These are phyloP conservation scores for Bergia sp. DNA, from an alignment of 92 coral and sea anemone genomes.

Conservation along the genomic window DNA sequence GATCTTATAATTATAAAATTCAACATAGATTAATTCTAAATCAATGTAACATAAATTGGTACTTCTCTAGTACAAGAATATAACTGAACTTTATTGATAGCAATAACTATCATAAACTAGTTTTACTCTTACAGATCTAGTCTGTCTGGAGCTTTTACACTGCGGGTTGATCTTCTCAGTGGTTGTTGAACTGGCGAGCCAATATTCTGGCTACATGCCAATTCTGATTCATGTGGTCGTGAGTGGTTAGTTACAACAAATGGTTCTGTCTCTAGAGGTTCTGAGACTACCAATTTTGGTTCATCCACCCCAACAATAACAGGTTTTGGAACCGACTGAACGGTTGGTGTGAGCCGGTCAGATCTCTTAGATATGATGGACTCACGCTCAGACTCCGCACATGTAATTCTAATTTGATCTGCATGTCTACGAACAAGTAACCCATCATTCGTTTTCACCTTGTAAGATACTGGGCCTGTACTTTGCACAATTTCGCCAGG, in stretches of 20 bases:
- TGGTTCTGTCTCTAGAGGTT: not conserved
- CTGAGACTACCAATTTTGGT: not conserved
- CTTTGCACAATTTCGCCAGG: conserved; percentile 2
- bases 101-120: not conserved
- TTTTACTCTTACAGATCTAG: not conserved
- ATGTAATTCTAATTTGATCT: conserved; percentile 8
- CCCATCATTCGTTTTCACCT: not conserved
- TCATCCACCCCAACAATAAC: not conserved
- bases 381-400: not conserved
- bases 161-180: not conserved
- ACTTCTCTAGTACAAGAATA: not conserved
- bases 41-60: not conserved
- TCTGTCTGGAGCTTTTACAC: not conserved
- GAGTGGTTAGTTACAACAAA: not conserved
- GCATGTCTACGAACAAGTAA: conserved; percentile 10
- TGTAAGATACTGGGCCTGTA: conserved; percentile 25
- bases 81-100: not conserved
- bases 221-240: not conserved
- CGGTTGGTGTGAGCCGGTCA: not conserved
- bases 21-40: not conserved
- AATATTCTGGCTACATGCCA: not conserved
- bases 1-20: not conserved
- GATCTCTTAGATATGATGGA: not conserved
- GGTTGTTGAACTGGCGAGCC: not conserved
- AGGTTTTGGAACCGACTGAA: not conserved